These are phyloP conservation scores for Pogonocherus hispidulus DNA, from an alignment of 2,888 invertebrate species.

Conservation along the genomic window DNA sequence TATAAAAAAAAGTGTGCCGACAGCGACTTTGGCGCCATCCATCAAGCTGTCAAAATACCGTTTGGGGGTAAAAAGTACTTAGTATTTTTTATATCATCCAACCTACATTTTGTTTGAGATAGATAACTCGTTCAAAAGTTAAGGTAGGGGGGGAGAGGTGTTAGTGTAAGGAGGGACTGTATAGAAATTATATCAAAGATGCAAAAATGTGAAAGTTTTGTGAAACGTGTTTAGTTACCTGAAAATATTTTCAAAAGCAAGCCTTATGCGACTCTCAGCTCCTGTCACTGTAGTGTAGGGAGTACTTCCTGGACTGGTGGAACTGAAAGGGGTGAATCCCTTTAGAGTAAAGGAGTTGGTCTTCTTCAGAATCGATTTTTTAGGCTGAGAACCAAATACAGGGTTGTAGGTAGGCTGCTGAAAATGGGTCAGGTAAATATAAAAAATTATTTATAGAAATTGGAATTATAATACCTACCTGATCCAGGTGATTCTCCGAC, in stretches of 20 bases:
- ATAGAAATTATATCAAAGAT: too few species aligned
- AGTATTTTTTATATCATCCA: too few species aligned
- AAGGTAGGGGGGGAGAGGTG: too few species aligned
- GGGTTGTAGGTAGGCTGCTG: conserved; percentile 69
- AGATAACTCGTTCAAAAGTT: too few species aligned
- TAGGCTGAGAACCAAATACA: conserved; percentile 69
- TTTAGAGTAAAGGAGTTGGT: conserved; percentile 86
- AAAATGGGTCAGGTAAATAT: conserved; percentile 10
- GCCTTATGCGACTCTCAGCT: conserved; percentile 87
- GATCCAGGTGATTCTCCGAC: conserved; percentile 64
- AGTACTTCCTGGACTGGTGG: conserved; percentile 73
- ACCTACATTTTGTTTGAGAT: too few species aligned
- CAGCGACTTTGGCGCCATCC: too few species aligned
- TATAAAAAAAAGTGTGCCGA: too few species aligned
- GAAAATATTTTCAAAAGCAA: conserved; percentile 93
- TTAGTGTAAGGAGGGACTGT: too few species aligned
- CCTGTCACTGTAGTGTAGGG: conserved; percentile 91
- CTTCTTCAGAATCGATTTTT: conserved; percentile 94
- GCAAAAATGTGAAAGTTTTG: too few species aligned
- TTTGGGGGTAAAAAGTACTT: too few species aligned
- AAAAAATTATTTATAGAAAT: not conserved
- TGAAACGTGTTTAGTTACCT: conserved; percentile 70
- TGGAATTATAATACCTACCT: conserved; percentile 28
- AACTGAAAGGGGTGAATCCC: conserved; percentile 72
- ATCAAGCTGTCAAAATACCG: too few species aligned